Evolutionary conservation across 2,113 vertebrate genomes (phyloP).

Genomic region (Rhegmatorhina hoffmannsi): DNA sequence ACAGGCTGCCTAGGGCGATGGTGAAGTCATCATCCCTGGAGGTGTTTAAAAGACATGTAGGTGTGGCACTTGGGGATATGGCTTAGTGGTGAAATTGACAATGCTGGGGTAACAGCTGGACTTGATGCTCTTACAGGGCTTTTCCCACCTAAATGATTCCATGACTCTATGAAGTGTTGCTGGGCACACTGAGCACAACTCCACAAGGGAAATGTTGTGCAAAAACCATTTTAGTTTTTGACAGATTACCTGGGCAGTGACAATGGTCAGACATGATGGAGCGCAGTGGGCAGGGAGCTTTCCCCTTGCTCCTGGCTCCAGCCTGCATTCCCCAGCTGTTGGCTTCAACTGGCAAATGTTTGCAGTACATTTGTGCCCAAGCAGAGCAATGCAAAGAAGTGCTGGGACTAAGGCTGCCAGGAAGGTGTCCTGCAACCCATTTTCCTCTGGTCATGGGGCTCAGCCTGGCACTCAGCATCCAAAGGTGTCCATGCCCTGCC

Average conservation of each 20-base stretch:
- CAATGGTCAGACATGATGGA: fast-evolving
- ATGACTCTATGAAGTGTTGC: neutral
- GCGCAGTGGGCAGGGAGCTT: fast-evolving
- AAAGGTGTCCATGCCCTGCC: neutral
- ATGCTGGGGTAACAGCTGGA: neutral
- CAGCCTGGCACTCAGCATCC: neutral
- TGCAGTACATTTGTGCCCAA: neutral
- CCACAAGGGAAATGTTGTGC: neutral
- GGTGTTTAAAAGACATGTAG: neutral
- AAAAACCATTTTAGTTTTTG: neutral
- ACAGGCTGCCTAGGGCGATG: neutral
- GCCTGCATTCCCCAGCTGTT: fast-evolving
- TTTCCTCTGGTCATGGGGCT: neutral
- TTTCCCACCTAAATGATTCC: neutral
- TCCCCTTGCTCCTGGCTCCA: neutral
- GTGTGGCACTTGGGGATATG: neutral
- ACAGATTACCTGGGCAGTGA: neutral
- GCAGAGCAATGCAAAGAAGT: neutral
- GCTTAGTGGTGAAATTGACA: neutral
- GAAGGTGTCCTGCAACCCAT: neutral
- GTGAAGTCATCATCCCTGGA: neutral
- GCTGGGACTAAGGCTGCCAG: neutral
- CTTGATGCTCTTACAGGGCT: neutral
- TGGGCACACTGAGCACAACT: neutral
- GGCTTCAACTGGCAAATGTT: neutral